A percentile compares a stretch with the other conserved stretches of the same genome.
Conservation (phyloP, 2,113 vertebrate species). For the Chamaea fasciata region DNA sequence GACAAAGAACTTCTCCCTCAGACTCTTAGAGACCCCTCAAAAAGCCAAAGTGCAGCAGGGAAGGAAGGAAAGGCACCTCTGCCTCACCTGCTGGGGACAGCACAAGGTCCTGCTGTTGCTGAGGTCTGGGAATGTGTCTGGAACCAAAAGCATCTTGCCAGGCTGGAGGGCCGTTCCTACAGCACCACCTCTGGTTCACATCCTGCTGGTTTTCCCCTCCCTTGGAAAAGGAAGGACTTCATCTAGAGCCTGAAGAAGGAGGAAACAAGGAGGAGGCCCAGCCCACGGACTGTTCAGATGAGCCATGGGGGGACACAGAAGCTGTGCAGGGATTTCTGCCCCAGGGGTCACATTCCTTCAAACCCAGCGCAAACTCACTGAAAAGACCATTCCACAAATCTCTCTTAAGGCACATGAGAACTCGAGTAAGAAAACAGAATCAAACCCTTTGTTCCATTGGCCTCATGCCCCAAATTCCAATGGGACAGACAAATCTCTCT, state of each 20-base stretch:
- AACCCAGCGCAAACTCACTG: neutral
- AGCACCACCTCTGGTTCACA: no score
- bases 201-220: no score
- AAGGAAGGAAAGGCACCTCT: no score
- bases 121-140: fast-evolving
- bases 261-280: neutral
- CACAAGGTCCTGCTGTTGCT: neutral
- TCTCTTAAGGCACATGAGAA: slow-evolving; percentile 39
- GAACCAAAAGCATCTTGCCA: neutral
- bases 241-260: neutral
- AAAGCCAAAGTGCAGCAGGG: no score
- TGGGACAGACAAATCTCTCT: neutral
- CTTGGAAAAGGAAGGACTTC: neutral
- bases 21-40: no score
- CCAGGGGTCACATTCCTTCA: neutral
- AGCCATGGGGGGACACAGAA: neutral
- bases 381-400: neutral
- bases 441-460: no score
- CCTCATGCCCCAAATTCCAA: neutral
- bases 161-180: neutral
- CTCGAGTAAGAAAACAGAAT: slow-evolving; percentile 45
- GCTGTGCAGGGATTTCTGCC: neutral
- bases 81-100: neutral
- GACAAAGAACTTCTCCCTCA: neutral
- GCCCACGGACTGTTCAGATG: neutral